Conservation (phyloP, 2,113 vertebrate species). For the Clarias batrachus region DNA sequence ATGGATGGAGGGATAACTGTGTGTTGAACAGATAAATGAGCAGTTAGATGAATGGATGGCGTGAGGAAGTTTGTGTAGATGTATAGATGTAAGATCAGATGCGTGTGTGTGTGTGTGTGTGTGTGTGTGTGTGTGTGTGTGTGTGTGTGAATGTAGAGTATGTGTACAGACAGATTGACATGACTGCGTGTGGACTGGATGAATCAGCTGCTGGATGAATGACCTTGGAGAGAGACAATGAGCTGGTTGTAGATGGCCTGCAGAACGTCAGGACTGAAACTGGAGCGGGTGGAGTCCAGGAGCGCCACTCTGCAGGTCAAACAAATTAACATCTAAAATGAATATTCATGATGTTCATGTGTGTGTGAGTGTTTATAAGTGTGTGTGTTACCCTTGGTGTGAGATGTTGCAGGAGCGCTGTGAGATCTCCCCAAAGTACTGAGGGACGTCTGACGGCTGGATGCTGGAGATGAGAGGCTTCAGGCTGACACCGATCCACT, state of each 20-base stretch:
- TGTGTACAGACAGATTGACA: too few species aligned
- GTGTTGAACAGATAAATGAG: too few species aligned
- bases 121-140: too few species aligned
- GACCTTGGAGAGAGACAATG: slow-evolving; percentile 64
- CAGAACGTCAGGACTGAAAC: slow-evolving; percentile 53
- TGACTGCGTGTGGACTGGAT: neutral
- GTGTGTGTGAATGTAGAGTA: too few species aligned
- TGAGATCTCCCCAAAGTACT: slow-evolving; percentile 61
- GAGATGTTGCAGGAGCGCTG: slow-evolving; percentile 59
- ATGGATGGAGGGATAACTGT: neutral
- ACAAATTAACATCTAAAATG: neutral
- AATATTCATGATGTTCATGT: neutral
- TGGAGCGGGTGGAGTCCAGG: slow-evolving; percentile 59
- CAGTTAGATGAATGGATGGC: neutral
- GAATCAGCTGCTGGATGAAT: neutral
- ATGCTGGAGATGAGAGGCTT: slow-evolving; percentile 60
- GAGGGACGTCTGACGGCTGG: slow-evolving; percentile 43
- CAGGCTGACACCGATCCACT: slow-evolving; percentile 65
- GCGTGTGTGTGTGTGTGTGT: too few species aligned
- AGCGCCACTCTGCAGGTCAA: slow-evolving; percentile 56
- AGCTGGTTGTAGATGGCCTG: slow-evolving; percentile 61
- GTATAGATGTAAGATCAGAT: neutral
- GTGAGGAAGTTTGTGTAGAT: neutral
- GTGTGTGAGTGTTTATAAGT: slow-evolving; percentile 16
- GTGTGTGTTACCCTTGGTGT: slow-evolving; percentile 59